These are phyloP conservation scores for Meloidogyne exigua DNA, from an alignment of 1,140 invertebrate species.

Conservation along the genomic window DNA sequence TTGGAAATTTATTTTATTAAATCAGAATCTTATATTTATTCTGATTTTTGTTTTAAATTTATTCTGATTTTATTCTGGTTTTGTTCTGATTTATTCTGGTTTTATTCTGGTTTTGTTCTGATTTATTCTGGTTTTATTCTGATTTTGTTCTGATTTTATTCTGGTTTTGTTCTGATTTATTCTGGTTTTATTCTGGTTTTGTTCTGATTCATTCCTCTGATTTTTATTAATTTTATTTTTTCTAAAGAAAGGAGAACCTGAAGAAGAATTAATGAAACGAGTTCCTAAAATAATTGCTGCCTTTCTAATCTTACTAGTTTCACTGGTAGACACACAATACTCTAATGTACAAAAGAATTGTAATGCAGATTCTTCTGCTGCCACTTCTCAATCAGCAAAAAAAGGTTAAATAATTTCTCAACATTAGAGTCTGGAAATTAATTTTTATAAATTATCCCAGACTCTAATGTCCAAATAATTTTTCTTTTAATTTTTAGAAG, in stretches of 20 bases:
- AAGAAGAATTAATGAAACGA: constrained; percentile 49
- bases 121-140: neutral
- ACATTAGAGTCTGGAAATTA: neutral
- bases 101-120: neutral
- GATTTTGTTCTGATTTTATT: neutral
- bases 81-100: neutral
- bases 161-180: too few species aligned
- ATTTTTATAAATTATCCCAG: neutral
- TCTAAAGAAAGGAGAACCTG: constrained; percentile 54
- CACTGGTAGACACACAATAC: constrained; percentile 57
- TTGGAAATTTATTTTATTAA: neutral
- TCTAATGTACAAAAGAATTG: constrained; percentile 41
- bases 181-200: neutral
- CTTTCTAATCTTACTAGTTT: constrained; percentile 39
- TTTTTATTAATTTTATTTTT: neutral
- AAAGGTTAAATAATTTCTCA: neutral
- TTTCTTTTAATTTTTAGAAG: neutral
- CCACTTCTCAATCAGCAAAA: neutral
- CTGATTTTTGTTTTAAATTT: neutral
- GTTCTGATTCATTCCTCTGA: neutral
- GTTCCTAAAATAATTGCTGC: constrained; percentile 49
- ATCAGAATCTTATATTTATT: neutral
- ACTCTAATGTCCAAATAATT: neutral
- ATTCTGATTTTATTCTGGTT: neutral
- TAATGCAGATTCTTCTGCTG: constrained; percentile 7